Percentiles rank a stretch among this genome's conserved stretches.
Conservation (phyloP, 2,888 invertebrate species). For the Nycteola revayana region DNA sequence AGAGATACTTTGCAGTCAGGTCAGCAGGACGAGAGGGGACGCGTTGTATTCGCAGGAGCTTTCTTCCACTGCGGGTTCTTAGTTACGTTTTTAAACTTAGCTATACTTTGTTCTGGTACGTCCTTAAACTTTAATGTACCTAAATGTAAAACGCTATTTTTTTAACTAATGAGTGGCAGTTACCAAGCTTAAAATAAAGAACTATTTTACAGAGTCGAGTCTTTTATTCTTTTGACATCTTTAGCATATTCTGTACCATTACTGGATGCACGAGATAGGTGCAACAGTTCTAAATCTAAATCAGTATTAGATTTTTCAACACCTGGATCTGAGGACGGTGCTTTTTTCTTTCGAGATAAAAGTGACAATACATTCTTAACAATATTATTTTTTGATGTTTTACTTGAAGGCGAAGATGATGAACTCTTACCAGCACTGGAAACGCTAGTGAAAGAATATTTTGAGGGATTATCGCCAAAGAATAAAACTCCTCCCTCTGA, state of each 20-base stretch:
- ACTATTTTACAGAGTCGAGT: too few relatives aligned
- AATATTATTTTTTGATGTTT: slow-evolving; percentile 62
- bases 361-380: slow-evolving; percentile 51
- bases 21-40: not conserved
- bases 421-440: slow-evolving; percentile 39
- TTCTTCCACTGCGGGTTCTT: not conserved
- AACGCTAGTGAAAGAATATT: slow-evolving; percentile 44
- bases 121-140: not conserved
- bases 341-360: slow-evolving; percentile 45
- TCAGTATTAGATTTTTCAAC: slow-evolving; percentile 35
- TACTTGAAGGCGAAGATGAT: slow-evolving; percentile 42
- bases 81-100: not conserved
- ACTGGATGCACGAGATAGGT: slow-evolving; percentile 57
- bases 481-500: slow-evolving; percentile 56
- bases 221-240: slow-evolving; percentile 36
- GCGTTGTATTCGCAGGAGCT: not conserved
- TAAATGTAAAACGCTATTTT: not conserved
- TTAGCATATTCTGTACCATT: slow-evolving; percentile 45
- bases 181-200: too few relatives aligned
- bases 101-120: not conserved
- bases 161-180: slow-evolving; percentile 45
- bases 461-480: slow-evolving; percentile 51
- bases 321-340: slow-evolving; percentile 58
- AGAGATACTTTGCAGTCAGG: too few relatives aligned
- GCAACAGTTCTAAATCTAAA: slow-evolving; percentile 53